Evolutionary conservation across 2,113 vertebrate genomes (phyloP).

Genomic region (Notiomystis cincta): DNA sequence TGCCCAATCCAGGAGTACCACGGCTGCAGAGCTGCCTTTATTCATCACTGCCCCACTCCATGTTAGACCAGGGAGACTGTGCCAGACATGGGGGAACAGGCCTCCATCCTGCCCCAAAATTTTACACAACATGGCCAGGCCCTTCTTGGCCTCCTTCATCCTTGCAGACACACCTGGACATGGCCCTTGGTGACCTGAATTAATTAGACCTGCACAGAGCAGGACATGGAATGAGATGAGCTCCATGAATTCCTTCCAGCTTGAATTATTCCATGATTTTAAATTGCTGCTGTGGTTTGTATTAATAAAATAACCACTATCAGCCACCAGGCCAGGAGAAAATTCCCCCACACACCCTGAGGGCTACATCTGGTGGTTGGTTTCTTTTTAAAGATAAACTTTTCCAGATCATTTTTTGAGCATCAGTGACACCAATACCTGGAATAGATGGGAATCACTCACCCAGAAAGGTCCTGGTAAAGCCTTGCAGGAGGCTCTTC

Average conservation of each 20-base stretch:
- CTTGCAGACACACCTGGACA: neutral
- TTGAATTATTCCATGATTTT: neutral
- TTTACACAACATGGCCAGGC: neutral
- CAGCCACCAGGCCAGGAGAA: neutral
- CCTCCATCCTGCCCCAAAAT: neutral
- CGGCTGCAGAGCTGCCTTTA: neutral
- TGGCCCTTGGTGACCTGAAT: neutral
- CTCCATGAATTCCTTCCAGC: neutral
- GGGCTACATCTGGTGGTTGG: neutral
- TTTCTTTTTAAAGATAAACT: neutral
- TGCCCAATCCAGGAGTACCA: accelerated
- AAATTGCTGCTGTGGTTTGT: neutral
- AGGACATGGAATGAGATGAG: neutral
- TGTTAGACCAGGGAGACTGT: neutral
- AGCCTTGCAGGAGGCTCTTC: neutral
- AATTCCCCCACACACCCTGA: neutral
- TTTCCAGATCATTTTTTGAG: neutral
- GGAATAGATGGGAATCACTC: neutral
- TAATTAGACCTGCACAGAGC: neutral
- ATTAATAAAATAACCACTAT: neutral
- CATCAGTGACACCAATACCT: neutral
- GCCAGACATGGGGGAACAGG: neutral
- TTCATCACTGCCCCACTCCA: neutral
- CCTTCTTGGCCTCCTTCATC: neutral
- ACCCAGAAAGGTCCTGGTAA: neutral